phyloP scores from a whole-genome alignment of 2,888 invertebrate genomes.

The Oxyscelio sp. region DNA sequence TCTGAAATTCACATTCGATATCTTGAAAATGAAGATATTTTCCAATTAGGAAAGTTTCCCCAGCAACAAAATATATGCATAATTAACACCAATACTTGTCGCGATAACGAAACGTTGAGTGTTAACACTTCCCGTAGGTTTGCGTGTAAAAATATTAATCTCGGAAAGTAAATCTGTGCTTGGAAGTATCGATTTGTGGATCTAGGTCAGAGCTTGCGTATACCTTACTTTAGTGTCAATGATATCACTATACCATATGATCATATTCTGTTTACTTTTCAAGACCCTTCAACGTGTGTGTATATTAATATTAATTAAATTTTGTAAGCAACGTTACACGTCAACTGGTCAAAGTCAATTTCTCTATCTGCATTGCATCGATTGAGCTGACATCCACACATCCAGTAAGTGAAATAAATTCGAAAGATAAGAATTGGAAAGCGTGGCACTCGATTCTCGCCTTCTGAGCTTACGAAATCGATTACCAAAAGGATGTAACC shows the following conservation, averaged over 20 bases:
- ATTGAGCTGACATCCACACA: too few species aligned
- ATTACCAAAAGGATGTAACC: slow-evolving; percentile 32
- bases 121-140: slow-evolving; percentile 11
- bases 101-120: neutral
- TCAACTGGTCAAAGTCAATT: too few species aligned
- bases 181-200: slow-evolving; percentile 85
- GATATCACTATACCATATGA: slow-evolving; percentile 38
- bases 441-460: neutral
- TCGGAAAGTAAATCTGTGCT: slow-evolving; percentile 85
- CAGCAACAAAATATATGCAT: too few species aligned
- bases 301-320: too few species aligned
- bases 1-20: too few species aligned
- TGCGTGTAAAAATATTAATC: slow-evolving; percentile 72
- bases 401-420: neutral
- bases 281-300: too few species aligned
- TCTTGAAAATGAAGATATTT: too few species aligned
- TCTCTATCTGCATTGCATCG: too few species aligned
- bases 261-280: neutral
- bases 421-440: neutral
- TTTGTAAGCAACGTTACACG: too few species aligned
- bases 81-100: neutral
- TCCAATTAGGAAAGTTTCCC: too few species aligned
- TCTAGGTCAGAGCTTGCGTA: slow-evolving; percentile 85
- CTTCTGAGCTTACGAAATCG: slow-evolving; percentile 22
- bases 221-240: slow-evolving; percentile 74